Evolutionary conservation across 2,797 vertebrate species (phyloP), one percentile per base, ranked within the genome.

Genomic region (Arrhamphus sclerolepis): DNA sequence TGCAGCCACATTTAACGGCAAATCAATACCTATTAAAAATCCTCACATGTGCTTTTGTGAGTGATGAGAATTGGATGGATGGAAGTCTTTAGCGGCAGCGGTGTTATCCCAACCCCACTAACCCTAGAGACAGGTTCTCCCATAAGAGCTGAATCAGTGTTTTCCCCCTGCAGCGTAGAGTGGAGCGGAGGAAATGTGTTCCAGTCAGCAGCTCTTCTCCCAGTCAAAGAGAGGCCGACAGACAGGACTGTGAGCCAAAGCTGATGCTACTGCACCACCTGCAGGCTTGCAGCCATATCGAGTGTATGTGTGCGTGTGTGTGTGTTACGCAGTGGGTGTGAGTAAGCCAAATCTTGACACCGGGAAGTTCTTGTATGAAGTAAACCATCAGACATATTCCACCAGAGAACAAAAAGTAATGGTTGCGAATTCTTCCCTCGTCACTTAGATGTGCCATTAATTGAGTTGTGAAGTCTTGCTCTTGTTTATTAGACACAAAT

Each of bases 231-330:
- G 76, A 89, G 77, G 84, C 74, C 40, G 42, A 49, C 71, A 55
- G 81, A 76, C 72, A 47, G 70, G 64, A 76, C 75, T 46, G 39
- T 7, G 1, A 81, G 78, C 77, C 82, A 85, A 91, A 89, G 85
- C 82, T 93, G 89, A 89, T 91, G 86, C 82, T 85, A 92, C 88
- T 90, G 89, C 92, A 86, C 92, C 92, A 92, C 91, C 92, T 92
- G 89, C 91, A 93, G 92, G 92, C 83, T 57, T 71, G 44, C 52
- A 2, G 56, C 68, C 82, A 88, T 28, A 81, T 40, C 62, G 9
- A 56, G 65, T 22, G 46, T 19, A 56, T 43, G 40, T 43, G 7
- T 34, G 31, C 10, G 31, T 34, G 29, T 31, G 7, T 22, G n/a
- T n/a, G n/a, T n/a, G n/a, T 18, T 31, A 17, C 17, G 19, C 43